A percentile compares a stretch with the other conserved stretches of the same genome.
Conservation (phyloP, 2,797 vertebrate genomes). For the Anabacerthia variegaticeps region DNA sequence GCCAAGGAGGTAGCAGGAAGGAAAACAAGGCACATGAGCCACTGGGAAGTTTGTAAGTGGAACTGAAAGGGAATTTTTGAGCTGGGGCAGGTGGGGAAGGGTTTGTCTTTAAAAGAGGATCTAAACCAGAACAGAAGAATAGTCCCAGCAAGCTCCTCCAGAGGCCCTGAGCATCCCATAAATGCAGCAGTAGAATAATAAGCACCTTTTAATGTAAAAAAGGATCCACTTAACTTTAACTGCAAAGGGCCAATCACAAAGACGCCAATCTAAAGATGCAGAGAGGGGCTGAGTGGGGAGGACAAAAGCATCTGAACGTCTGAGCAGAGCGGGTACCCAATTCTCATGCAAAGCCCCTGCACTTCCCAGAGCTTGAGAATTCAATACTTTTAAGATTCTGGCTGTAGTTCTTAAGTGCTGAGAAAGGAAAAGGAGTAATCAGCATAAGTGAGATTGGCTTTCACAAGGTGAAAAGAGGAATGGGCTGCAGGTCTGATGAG, state of each 20-base stretch:
- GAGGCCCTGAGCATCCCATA: neutral
- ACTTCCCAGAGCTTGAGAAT: neutral
- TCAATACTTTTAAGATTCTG: neutral
- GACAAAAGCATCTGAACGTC: neutral
- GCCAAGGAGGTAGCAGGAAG: neutral
- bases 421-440: neutral
- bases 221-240: neutral
- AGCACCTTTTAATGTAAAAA: neutral
- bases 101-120: neutral
- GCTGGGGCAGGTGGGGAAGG: neutral
- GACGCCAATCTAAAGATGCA: neutral
- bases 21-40: neutral
- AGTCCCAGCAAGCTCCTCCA: neutral
- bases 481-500: neutral
- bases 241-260: neutral
- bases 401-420: neutral
- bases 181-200: neutral
- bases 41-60: neutral
- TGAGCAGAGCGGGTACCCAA: neutral
- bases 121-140: neutral
- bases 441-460: neutral
- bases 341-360: slow-evolving; percentile 43
- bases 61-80: neutral
- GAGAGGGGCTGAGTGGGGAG: neutral
- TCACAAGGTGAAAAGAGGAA: neutral